Evolutionary conservation across 2,797 vertebrate genomes (phyloP), one percentile per base, ranked within the genome.

Genomic region (Thunnus albacares): DNA sequence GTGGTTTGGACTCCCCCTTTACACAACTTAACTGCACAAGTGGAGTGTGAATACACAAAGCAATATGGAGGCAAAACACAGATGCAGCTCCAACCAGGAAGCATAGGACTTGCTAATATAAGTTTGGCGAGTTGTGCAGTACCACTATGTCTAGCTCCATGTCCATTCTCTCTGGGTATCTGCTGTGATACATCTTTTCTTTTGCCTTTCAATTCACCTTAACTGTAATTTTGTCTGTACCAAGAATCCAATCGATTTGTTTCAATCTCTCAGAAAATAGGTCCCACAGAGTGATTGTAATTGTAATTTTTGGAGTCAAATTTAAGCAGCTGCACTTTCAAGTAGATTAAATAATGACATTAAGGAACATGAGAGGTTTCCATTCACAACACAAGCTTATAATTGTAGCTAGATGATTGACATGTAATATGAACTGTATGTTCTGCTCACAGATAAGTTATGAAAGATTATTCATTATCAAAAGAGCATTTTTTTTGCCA

Each of bases 81-180:
- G 71, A 84, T 61, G 82, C 89, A 93, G 90, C 92, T 90, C 91
- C 93, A 94, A 93, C 90, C 92, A 91, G 87, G 85, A 91, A 94
- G 91, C 91, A 93, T 35, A 85, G 83, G 91, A 92, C 90, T 86
- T 81, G 87, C 87, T 80, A 66, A 69, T 63, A 52, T 71, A 70
- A 13, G 70, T 43, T 80, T 17, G 62, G 24, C 7, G 41, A 58
- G 41, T 17, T 70, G 73, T 62, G 24, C 24, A 33, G 20, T 20
- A 30, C 3, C 14, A 1, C 7, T 71, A 7, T 52, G 47, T 83
- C 52, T 71, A 59, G 17, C 47, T 85, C 57, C 70, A 33, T 74
- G 41, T 65, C 61, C 43, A 51, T 62, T 70, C 17, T 83, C 20
- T 75, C 26, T 33, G n/a, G 28, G 43, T 77, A 14, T 80, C 61